These are phyloP conservation scores for Tetramorium bicarinatum DNA, from an alignment of 2,888 invertebrate genomes.

Conservation along the genomic window DNA sequence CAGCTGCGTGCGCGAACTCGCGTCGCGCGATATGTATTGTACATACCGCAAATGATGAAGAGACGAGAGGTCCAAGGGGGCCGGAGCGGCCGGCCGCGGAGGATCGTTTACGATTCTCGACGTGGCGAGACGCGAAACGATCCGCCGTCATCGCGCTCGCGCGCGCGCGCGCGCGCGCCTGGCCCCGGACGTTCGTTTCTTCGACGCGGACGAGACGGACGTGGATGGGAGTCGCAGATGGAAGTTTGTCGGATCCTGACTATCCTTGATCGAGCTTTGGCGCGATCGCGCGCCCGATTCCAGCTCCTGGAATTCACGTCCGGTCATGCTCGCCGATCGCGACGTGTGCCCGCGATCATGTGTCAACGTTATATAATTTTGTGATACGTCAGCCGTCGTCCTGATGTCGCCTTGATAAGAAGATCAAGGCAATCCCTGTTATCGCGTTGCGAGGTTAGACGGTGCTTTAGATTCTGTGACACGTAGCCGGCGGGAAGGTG, in stretches of 20 bases:
- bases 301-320: not conserved
- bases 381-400: constrained; percentile 27
- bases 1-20: not conserved
- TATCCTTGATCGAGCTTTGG: not conserved
- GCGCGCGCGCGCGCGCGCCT: too few species aligned
- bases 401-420: constrained; percentile 48
- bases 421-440: constrained; percentile 48
- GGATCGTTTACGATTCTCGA: constrained; percentile 47
- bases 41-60: not conserved
- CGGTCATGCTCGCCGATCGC: not conserved
- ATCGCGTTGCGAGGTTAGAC: constrained; percentile 52
- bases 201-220: not conserved
- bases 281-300: not conserved
- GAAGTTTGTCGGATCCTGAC: not conserved
- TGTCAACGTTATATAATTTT: constrained; percentile 71
- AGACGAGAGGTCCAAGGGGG: not conserved
- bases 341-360: constrained; percentile 48
- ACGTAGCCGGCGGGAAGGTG: not conserved
- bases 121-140: constrained; percentile 7
- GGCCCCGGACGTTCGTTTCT: not conserved
- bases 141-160: too few species aligned
- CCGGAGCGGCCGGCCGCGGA: too few species aligned
- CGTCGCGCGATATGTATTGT: too few species aligned
- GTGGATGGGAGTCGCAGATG: not conserved
- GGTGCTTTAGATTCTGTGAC: not conserved